Base-by-base conservation (phyloP, 2,888 invertebrate species). In the Bibio marci region DNA sequence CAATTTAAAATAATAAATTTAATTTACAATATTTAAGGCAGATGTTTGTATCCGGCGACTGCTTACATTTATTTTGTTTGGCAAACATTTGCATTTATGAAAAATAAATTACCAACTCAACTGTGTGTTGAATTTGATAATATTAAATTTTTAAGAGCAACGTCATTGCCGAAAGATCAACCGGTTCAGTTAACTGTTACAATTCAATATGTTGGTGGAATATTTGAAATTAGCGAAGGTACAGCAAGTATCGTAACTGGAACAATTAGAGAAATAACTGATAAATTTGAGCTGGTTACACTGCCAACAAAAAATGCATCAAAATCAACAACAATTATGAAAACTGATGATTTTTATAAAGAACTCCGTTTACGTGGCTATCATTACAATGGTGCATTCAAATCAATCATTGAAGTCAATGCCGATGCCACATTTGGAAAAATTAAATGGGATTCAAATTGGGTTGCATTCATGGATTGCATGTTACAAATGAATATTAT, bases 391-490 rank as follows among this genome's bases (percentile, higher is more conserved):
- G 61, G 59, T 0, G 42, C 44, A 0, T 62, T 62, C 42, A 52
- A 47, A 37, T 51, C 52, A 0, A 58, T 62, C 1, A 42, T 45
- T 3, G 40, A 43, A 4, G 59, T 58, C 1, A 53, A 59, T 2
- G 44, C 53, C 2, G 59, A 62, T 46, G 62, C 62, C 1, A 38
- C 52, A 0, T 52, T 48, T 18, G 62, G 60, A 6, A 49, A 51
- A 53, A 54, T 50, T 7, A 57, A 67, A 37, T 90, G 87, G 87
- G n/a, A n/a, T n/a, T 76, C 76, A 50, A 83, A 86, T 60, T 92
- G 90, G 88, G 76, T 83, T 7, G 71, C 82, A 3, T 87, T 87
- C 58, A 71, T 92, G 63, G 91, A 92, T 62, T 80, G 81, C 27
- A 79, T 92, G 76, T 65, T 92, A 12, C 91, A 92, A 59, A 73